Percentiles rank a stretch among this genome's conserved stretches.
phyloP scores from a whole-genome alignment of 1,140 invertebrate genomes.

The Drosophila obscura region DNA sequence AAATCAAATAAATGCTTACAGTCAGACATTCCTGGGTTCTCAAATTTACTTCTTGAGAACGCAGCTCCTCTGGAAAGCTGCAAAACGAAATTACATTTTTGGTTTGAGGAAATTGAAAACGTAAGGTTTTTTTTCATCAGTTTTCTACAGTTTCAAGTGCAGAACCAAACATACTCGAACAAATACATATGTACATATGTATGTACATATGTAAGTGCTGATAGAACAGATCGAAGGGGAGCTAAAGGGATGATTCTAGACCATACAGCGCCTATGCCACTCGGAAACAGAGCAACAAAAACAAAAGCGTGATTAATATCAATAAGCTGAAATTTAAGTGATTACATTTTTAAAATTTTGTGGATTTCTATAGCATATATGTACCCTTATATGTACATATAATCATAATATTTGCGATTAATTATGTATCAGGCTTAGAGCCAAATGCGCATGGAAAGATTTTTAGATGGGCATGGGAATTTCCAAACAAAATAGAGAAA shows the following conservation, averaged over 20 bases:
- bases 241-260: not conserved
- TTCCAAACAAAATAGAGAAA: too few relatives aligned
- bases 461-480: too few relatives aligned
- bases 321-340: not conserved
- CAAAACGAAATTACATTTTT: slow-evolving; percentile 11
- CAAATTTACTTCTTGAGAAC: slow-evolving; percentile 63
- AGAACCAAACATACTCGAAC: slow-evolving; percentile 13
- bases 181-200: slow-evolving; percentile 2
- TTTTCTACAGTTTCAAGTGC: slow-evolving; percentile 43
- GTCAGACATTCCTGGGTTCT: slow-evolving; percentile 60
- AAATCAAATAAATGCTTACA: slow-evolving; percentile 19
- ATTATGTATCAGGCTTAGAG: too few relatives aligned
- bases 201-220: slow-evolving; percentile 27
- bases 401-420: too few relatives aligned
- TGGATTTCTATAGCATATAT: slow-evolving; percentile 6
- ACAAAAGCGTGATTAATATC: not conserved
- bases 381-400: too few relatives aligned
- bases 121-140: slow-evolving; percentile 17
- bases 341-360: slow-evolving; percentile 3
- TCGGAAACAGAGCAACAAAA: slow-evolving; percentile 14
- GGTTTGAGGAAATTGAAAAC: slow-evolving; percentile 56
- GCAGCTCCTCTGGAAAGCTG: slow-evolving; percentile 15
- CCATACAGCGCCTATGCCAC: slow-evolving; percentile 6
- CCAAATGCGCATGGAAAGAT: too few relatives aligned
- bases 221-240: slow-evolving; percentile 27